Evolutionary conservation across 2,888 invertebrate species (phyloP), one percentile per base, ranked within the genome.

Genomic region (Mythimna impura): DNA sequence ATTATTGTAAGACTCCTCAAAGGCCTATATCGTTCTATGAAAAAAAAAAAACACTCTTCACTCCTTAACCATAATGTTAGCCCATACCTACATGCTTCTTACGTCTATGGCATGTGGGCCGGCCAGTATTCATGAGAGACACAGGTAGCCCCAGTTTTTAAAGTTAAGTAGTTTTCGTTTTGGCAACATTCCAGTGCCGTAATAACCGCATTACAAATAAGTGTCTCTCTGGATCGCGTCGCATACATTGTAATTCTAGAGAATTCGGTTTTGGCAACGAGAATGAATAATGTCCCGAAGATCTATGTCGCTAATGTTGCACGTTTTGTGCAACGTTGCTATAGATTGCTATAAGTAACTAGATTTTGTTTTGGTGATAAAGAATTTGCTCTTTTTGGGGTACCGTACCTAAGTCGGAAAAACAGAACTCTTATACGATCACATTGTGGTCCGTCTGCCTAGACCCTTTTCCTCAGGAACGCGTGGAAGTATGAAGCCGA

Each of bases 181-280:
- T 94, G 94, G 94, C 93, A 71, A 30, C 58, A 68, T 85, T 91
- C 94, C 94, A 94, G 85, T 86, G 84, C 84, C 83, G 91, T 91
- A 92, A 93, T 91, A 92, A 93, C 90, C 87, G 87, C 89, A 90
- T 93, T 90, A 93, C 91, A 91, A 90, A 91, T 91, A 92, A 92
- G 91, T 89, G 90, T 91, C 90, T 88, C 86, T 81, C 80, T 73
- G 84, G 80, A 85, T 87, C 84, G 74, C 72, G 73, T 78, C 88
- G 86, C 88, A 85, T 89, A 89, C 86, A 86, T 88, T 85, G 86
- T 86, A 86, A 85, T 87, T 86, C 85, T 83, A 78, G 80, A 58
- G 80, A 84, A 85, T 86, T 87, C 80, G 76, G 81, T 83, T 87
- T 86, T 82, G 85, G 86, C 84, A 84, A 84, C 69, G 76, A 69